phyloP scores from a whole-genome alignment of 92 coral and sea anemone species.

The Porites rus region DNA sequence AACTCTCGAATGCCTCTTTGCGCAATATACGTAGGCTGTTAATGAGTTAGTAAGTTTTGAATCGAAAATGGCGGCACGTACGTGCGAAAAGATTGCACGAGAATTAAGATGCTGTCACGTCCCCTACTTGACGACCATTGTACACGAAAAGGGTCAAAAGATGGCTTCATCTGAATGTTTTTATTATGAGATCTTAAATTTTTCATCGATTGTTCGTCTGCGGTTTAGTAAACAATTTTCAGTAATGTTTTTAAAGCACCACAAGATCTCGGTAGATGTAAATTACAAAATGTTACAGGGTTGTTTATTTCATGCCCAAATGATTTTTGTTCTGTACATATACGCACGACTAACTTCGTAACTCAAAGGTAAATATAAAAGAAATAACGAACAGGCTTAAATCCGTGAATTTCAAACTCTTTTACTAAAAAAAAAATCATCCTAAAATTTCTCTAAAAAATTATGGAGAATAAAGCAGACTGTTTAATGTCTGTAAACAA shows the following conservation, averaged over 20 bases:
- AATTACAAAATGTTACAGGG: neutral
- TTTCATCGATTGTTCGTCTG: neutral
- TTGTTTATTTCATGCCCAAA: neutral
- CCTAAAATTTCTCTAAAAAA: no score
- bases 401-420: no score
- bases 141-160: neutral
- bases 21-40: constrained; percentile 8
- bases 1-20: constrained; percentile 3
- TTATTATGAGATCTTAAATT: neutral
- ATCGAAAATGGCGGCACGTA: neutral
- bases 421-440: no score
- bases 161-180: neutral
- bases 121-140: neutral
- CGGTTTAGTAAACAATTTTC: neutral
- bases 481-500: no score
- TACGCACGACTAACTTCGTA: no score
- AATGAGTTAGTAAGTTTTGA: neutral
- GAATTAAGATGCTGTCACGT: neutral
- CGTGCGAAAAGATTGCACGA: neutral
- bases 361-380: no score
- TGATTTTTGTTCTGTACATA: no score
- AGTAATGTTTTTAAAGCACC: neutral
- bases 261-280: neutral
- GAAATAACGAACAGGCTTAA: no score
- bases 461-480: no score